Percentiles rank a stretch among this genome's conserved stretches.
Evolutionary conservation across 2,113 vertebrate genomes (phyloP).

Genomic region (Lutjanus erythropterus): DNA sequence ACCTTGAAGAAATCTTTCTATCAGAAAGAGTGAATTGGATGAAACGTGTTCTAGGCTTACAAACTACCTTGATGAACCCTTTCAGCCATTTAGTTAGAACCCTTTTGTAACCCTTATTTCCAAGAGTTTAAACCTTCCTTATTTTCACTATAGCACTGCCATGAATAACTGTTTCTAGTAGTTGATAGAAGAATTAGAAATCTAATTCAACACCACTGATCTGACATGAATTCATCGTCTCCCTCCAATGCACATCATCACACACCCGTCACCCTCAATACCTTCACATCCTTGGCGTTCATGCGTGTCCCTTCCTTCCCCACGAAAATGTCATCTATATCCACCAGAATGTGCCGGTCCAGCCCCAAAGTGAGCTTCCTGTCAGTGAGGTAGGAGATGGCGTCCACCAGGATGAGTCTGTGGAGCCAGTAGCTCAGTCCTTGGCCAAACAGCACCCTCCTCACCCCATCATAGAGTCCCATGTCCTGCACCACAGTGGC

Average conservation of each 20-base stretch:
- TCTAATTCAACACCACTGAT: slow-evolving; percentile 30
- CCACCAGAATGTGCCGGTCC: slow-evolving; percentile 94
- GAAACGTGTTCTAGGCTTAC: too few species aligned
- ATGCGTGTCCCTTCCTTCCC: slow-evolving; percentile 97
- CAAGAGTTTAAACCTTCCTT: slow-evolving; percentile 35
- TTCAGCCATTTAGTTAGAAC: too few species aligned
- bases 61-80: too few species aligned
- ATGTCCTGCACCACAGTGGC: slow-evolving; percentile 93
- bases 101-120: too few species aligned
- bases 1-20: too few species aligned
- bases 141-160: slow-evolving; percentile 5
- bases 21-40: too few species aligned
- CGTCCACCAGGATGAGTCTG: slow-evolving; percentile 93
- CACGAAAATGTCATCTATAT: slow-evolving; percentile 97
- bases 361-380: slow-evolving; percentile 91
- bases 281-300: slow-evolving; percentile 96
- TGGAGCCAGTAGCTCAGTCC: slow-evolving; percentile 96
- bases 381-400: slow-evolving; percentile 93
- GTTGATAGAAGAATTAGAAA: slow-evolving; percentile 33
- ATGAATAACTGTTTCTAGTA: slow-evolving; percentile 38
- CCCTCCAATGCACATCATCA: slow-evolving; percentile 9
- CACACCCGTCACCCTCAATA: slow-evolving; percentile 79
- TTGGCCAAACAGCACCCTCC: slow-evolving; percentile 95
- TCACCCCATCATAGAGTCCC: slow-evolving; percentile 95
- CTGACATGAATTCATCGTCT: not conserved